Conservation (phyloP, 2,113 vertebrate species). For the pig (Sus scrofa) region T2T-Sscrofa CM000817.6:44220501-44221000, state of each 20-base stretch:
- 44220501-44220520: not conserved
- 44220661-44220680: not conserved
- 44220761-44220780: not conserved
- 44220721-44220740: not conserved
- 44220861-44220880: not conserved
- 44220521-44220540: not conserved
- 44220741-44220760: not conserved
- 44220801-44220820: not conserved
- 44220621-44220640: not conserved
- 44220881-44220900: not conserved
- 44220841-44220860: not conserved
- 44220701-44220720: accelerated
- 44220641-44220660: not conserved
- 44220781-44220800: not conserved
- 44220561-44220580: not conserved
- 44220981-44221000: not conserved
- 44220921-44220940: not conserved
- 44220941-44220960: not conserved
- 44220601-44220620: not conserved
- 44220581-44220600: not conserved
- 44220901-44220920: not conserved
- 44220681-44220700: not conserved
- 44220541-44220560: not conserved
- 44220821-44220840: not conserved
- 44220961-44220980: not conserved